phyloP scores from a whole-genome alignment of 2,888 invertebrate species.

The Dolomedes plantarius region DNA sequence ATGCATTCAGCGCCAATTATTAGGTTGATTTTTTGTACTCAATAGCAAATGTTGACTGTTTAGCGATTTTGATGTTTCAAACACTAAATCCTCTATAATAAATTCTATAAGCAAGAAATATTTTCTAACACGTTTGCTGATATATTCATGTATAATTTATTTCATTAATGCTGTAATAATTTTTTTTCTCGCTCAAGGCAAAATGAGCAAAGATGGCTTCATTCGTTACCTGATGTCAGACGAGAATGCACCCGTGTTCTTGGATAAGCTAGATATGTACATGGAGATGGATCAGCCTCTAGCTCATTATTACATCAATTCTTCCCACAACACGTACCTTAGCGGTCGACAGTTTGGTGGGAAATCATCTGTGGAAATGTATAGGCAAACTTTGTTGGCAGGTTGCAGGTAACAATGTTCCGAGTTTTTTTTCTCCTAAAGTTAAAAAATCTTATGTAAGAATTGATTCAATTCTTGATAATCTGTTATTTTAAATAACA shows the following conservation, averaged over 20 bases:
- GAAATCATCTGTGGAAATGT: slow-evolving; percentile 98
- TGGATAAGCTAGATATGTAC: slow-evolving; percentile 93
- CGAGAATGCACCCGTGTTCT: slow-evolving; percentile 99
- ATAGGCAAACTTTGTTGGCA: slow-evolving; percentile 95
- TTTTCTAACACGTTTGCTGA: too few species aligned
- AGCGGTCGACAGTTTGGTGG: slow-evolving; percentile 98
- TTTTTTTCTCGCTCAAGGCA: slow-evolving; percentile 32
- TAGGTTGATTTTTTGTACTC: too few species aligned
- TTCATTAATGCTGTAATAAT: too few species aligned
- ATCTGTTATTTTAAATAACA: too few species aligned
- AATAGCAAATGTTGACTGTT: too few species aligned
- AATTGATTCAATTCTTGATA: too few species aligned
- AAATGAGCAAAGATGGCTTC: slow-evolving; percentile 80
- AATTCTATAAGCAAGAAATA: too few species aligned
- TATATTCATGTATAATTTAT: too few species aligned
- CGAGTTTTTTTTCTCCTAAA: too few species aligned
- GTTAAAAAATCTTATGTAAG: not conserved
- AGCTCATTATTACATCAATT: slow-evolving; percentile 99
- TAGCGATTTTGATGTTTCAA: too few species aligned
- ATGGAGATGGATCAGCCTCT: slow-evolving; percentile 98
- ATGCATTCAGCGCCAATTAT: too few species aligned
- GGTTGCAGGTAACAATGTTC: slow-evolving; percentile 95
- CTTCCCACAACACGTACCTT: slow-evolving; percentile 96
- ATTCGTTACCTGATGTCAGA: slow-evolving; percentile 99
- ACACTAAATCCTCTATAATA: too few species aligned